Conservation (phyloP, 2,113 vertebrate species). For the Cyprinodon tularosa region DNA sequence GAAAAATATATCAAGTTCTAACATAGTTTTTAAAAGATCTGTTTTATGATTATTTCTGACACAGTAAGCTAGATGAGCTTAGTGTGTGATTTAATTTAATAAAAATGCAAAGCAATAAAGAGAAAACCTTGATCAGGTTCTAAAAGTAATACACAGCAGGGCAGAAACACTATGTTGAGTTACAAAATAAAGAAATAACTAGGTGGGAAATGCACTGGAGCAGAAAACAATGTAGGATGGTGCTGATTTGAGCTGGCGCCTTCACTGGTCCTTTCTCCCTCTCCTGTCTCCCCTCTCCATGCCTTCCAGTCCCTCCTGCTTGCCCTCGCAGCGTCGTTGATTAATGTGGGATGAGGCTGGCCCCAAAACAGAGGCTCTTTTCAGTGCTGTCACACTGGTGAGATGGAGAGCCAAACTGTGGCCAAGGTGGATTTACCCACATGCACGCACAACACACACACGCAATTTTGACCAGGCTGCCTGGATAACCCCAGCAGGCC, state of each 20-base stretch:
- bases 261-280: constrained; percentile 39
- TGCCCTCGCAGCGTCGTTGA: constrained; percentile 66
- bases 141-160: background rate
- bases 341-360: constrained; percentile 80
- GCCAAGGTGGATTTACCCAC: constrained; percentile 74
- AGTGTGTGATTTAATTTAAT: too few relatives aligned
- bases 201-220: constrained; percentile 27
- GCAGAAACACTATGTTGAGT: background rate
- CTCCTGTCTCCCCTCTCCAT: constrained; percentile 9
- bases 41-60: constrained; percentile 3
- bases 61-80: background rate
- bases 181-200: constrained; percentile 23
- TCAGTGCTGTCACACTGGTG: constrained; percentile 74
- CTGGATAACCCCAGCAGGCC: constrained; percentile 60
- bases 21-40: too few relatives aligned
- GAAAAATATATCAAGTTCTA: constrained; percentile 24
- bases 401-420: constrained; percentile 75
- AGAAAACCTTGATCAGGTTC: constrained; percentile 6
- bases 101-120: constrained; percentile 26
- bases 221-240: constrained; percentile 29
- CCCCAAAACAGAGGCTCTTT: constrained; percentile 77
- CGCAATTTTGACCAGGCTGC: constrained; percentile 50
- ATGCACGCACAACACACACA: constrained; percentile 52
- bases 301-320: constrained; percentile 34
- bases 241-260: constrained; percentile 40